A percentile compares a stretch with the other conserved stretches of the same genome.
phyloP scores from a whole-genome alignment of 2,797 vertebrate species.

The Avahi laniger region DNA sequence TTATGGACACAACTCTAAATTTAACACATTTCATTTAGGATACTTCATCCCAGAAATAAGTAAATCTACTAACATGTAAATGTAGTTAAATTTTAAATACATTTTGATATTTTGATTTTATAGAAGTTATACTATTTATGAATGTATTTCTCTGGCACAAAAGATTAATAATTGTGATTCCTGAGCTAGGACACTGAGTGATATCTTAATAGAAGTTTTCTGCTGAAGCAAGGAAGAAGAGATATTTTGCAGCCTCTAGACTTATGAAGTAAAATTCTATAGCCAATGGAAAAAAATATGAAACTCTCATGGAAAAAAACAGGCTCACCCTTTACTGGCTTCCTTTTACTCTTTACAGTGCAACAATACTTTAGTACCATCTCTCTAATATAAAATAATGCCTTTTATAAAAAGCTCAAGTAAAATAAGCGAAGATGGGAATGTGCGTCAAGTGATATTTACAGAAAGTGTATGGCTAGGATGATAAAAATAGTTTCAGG shows the following conservation, averaged over 20 bases:
- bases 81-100: neutral
- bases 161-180: slow-evolving; percentile 24
- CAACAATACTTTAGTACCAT: neutral
- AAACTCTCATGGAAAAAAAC: neutral
- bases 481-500: neutral
- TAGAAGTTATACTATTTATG: neutral
- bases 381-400: neutral
- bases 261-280: neutral
- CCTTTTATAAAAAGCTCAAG: neutral
- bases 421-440: neutral
- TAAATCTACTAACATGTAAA: neutral
- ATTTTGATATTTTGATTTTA: neutral
- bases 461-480: neutral
- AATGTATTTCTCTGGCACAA: neutral
- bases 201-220: neutral
- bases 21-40: slow-evolving; percentile 4
- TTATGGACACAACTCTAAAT: slow-evolving; percentile 15
- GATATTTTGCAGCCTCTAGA: neutral
- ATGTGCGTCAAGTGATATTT: neutral
- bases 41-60: neutral
- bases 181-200: neutral
- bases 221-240: neutral
- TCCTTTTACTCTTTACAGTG: neutral
- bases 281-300: neutral
- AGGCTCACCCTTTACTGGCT: neutral